Conservation (phyloP, 37 sponge, comb jelly and placozoan genomes). For the Beroe ovata region DNA sequence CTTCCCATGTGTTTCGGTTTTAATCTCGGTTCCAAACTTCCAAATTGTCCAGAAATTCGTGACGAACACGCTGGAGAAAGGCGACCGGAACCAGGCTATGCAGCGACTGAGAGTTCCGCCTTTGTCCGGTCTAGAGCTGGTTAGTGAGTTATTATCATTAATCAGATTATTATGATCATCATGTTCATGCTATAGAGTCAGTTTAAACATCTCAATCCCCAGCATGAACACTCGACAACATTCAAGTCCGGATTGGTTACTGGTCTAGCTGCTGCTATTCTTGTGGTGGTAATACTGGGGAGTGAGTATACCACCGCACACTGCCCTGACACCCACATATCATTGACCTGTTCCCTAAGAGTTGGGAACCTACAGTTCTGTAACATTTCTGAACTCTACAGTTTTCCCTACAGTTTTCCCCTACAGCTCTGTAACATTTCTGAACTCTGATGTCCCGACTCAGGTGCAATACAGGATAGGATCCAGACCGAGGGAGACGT, state of each 20-base stretch:
- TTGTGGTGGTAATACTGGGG: background rate
- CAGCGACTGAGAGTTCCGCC: conserved; percentile 87
- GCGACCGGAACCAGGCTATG: conserved; percentile 86
- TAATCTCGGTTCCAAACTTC: background rate
- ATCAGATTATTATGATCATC: no score
- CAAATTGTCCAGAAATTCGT: conserved; percentile 64
- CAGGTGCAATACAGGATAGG: conserved; percentile 13
- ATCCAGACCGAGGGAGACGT: background rate
- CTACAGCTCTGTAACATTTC: no score
- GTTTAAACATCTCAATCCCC: background rate
- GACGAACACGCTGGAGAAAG: conserved; percentile 78
- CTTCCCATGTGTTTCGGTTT: no score
- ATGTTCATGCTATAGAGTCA: no score
- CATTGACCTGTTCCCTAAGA: background rate
- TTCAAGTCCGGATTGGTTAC: conserved; percentile 55
- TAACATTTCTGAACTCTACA: no score
- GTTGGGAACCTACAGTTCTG: background rate
- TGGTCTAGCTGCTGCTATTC: conserved; percentile 23
- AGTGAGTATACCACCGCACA: no score
- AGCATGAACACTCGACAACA: conserved; percentile 59
- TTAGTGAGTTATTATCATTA: no score
- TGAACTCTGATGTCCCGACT: no score
- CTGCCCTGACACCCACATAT: no score
- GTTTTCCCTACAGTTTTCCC: no score
- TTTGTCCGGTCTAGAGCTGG: conserved; percentile 68